These are phyloP conservation scores for Meteorus colon DNA, from an alignment of 2,888 invertebrate species.

Conservation along the genomic window DNA sequence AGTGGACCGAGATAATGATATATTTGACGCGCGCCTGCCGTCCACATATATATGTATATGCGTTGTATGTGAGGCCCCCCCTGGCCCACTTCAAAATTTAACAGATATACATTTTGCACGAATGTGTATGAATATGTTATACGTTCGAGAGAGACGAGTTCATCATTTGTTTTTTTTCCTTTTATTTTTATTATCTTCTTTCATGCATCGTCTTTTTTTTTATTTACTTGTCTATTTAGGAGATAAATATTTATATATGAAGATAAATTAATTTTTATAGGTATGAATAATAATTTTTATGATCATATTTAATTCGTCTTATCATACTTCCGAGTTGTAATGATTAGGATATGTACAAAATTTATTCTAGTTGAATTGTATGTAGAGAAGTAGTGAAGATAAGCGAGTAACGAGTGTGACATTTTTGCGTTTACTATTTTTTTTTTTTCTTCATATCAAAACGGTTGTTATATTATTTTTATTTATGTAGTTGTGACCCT, in stretches of 20 bases:
- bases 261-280: not conserved
- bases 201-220: not conserved
- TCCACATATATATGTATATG: constrained; percentile 41
- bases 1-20: constrained; percentile 71
- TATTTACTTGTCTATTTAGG: not conserved
- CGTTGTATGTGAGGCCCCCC: constrained; percentile 52
- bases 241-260: constrained; percentile 30
- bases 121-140: constrained; percentile 28
- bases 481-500: constrained; percentile 11
- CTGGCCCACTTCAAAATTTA: constrained; percentile 64
- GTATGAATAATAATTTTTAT: constrained; percentile 2
- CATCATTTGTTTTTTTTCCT: not conserved
- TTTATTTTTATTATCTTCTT: constrained; percentile 9
- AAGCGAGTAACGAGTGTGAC: not conserved
- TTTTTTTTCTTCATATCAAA: not conserved
- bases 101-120: not conserved
- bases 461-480: not conserved
- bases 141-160: constrained; percentile 35
- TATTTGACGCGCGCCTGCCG: constrained; percentile 66
- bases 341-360: not conserved
- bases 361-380: not conserved
- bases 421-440: not conserved
- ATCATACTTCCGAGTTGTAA: constrained; percentile 22
- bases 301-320: constrained; percentile 3
- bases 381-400: not conserved